These are phyloP conservation scores for Mionectes olivaceus DNA, from an alignment of 2,797 vertebrate species.

Conservation along the genomic window DNA sequence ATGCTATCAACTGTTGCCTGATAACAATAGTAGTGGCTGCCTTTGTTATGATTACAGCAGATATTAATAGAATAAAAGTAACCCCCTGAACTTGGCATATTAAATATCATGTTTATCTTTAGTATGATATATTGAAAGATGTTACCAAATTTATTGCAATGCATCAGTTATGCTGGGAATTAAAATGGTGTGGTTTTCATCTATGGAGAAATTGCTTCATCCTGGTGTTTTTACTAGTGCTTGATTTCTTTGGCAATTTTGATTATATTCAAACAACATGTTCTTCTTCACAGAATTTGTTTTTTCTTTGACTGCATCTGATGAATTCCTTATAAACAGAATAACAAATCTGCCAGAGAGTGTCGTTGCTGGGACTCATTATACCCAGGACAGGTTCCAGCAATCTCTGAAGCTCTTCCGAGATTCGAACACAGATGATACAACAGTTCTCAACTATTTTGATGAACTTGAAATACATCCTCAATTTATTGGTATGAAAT, in stretches of 20 bases:
- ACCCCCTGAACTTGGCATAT: not conserved
- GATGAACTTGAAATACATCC: conserved; percentile 85
- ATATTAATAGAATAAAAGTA: not conserved
- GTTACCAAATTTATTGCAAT: not conserved
- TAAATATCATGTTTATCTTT: not conserved
- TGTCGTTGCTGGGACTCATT: conserved; percentile 81
- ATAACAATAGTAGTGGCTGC: not conserved
- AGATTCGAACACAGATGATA: conserved; percentile 79
- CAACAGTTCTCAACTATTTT: conserved; percentile 87
- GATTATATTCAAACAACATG: not conserved
- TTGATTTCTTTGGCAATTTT: not conserved
- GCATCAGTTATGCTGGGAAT: not conserved
- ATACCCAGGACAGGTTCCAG: conserved; percentile 83
- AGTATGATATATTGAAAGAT: not conserved
- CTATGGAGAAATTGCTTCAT: not conserved
- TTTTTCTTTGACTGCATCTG: conserved; percentile 85
- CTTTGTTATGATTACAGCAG: not conserved
- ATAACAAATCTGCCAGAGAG: conserved; percentile 88
- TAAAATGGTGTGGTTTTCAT: not conserved
- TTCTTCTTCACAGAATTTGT: conserved; percentile 82
- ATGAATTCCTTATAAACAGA: conserved; percentile 87
- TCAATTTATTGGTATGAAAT: conserved; percentile 83
- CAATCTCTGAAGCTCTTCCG: conserved; percentile 79
- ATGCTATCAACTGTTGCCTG: not conserved
- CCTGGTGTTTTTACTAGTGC: not conserved